Percentiles rank a stretch among this genome's conserved stretches.
These are phyloP conservation scores for Drosophila diplacantha DNA, from an alignment of 2,888 invertebrate genomes.

Conservation along the genomic window DNA sequence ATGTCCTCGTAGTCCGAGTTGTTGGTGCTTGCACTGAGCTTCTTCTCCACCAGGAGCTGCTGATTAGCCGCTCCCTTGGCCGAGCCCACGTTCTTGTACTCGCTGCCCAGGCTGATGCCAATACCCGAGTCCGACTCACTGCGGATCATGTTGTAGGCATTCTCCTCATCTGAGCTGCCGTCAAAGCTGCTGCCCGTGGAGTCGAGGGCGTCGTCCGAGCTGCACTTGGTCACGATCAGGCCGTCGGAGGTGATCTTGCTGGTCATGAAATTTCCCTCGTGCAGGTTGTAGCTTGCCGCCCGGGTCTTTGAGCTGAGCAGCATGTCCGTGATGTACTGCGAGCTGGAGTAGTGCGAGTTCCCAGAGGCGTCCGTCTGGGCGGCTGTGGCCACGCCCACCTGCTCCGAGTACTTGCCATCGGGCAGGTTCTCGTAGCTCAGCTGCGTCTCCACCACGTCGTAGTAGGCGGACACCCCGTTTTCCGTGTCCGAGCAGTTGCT, in stretches of 20 bases:
- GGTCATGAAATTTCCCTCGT: slow-evolving; percentile 78
- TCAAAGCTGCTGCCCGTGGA: slow-evolving; percentile 78
- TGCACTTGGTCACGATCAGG: slow-evolving; percentile 77
- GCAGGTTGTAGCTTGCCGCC: slow-evolving; percentile 76
- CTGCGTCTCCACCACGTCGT: slow-evolving; percentile 77
- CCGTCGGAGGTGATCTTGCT: slow-evolving; percentile 78
- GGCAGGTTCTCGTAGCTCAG: slow-evolving; percentile 77
- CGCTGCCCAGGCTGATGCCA: slow-evolving; percentile 77
- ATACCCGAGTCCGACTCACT: slow-evolving; percentile 78
- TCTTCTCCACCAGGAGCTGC: slow-evolving; percentile 68
- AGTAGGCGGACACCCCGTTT: slow-evolving; percentile 77
- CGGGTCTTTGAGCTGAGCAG: slow-evolving; percentile 76
- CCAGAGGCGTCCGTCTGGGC: slow-evolving; percentile 44
- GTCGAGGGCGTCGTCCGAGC: slow-evolving; percentile 77
- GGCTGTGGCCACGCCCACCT: slow-evolving; percentile 59
- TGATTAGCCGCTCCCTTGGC: slow-evolving; percentile 43
- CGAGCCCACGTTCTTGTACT: slow-evolving; percentile 65
- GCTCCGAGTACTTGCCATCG: slow-evolving; percentile 74
- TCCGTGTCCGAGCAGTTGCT: slow-evolving; percentile 82
- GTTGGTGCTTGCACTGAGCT: slow-evolving; percentile 74
- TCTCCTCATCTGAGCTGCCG: slow-evolving; percentile 78
- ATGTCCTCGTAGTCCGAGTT: slow-evolving; percentile 78
- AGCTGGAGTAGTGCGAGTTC: slow-evolving; percentile 69
- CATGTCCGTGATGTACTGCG: slow-evolving; percentile 78
- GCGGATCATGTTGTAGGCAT: slow-evolving; percentile 77